Evolutionary conservation across 35 echinoderm and acorn worm species (phyloP).

Genomic region (Heliocidaris tuberculata): DNA sequence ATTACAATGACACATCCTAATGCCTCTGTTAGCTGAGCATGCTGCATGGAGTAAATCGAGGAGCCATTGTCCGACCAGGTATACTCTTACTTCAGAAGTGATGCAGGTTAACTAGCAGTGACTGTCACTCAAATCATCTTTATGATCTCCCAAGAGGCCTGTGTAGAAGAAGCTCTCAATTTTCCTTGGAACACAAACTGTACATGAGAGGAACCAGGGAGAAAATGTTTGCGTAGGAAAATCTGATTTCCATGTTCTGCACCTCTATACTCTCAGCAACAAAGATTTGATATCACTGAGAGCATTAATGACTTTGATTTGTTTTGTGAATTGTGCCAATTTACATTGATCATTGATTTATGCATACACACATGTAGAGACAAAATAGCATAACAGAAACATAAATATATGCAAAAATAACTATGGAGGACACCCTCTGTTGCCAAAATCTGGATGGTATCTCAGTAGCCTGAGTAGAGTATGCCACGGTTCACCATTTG

Average conservation of each 20-base stretch:
- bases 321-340: background rate
- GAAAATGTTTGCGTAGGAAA: background rate
- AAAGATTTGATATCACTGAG: background rate
- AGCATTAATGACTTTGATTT: background rate
- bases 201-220: background rate
- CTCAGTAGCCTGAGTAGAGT: background rate
- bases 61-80: background rate
- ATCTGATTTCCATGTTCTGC: background rate
- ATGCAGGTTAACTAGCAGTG: background rate
- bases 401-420: background rate
- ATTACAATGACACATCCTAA: background rate
- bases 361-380: background rate
- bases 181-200: background rate
- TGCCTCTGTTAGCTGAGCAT: background rate
- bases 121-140: background rate
- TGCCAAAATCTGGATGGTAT: background rate
- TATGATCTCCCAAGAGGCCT: background rate
- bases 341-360: background rate
- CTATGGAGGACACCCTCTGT: conserved; percentile 29
- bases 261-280: background rate
- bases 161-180: background rate
- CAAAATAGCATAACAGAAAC: background rate
- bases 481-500: conserved; percentile 14
- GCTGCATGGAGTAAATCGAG: background rate
- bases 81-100: background rate